phyloP scores from a whole-genome alignment of 2,113 vertebrate species.

The Myotis yumanensis region DNA sequence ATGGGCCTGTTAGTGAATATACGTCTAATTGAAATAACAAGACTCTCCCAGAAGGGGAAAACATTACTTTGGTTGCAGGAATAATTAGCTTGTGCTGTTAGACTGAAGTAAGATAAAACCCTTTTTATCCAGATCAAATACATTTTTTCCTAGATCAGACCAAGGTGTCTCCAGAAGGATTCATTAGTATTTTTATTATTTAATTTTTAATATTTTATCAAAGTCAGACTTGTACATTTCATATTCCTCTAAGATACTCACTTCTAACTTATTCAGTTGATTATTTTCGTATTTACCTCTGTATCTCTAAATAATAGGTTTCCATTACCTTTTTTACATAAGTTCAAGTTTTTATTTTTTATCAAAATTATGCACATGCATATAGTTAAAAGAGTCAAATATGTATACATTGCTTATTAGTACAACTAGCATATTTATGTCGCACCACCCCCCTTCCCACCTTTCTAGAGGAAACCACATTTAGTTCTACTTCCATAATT shows the following conservation, averaged over 20 bases:
- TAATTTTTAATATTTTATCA: slow-evolving; percentile 47
- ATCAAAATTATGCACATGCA: not conserved
- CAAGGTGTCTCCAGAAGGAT: slow-evolving; percentile 29
- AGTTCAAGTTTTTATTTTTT: not conserved
- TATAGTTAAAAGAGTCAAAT: not conserved
- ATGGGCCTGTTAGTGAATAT: slow-evolving; percentile 79
- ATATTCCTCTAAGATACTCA: slow-evolving; percentile 22
- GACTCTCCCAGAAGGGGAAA: slow-evolving; percentile 73
- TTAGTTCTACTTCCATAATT: not conserved
- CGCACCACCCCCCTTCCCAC: rapidly evolving
- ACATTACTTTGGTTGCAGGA: slow-evolving; percentile 65
- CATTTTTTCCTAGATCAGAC: slow-evolving; percentile 13
- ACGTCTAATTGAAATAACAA: slow-evolving; percentile 82
- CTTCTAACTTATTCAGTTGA: not conserved
- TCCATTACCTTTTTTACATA: not conserved
- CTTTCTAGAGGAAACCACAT: not conserved
- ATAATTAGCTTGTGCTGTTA: slow-evolving; percentile 53
- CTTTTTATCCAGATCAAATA: not conserved
- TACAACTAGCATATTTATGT: not conserved
- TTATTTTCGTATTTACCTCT: not conserved
- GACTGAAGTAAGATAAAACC: slow-evolving; percentile 29
- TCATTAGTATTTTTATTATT: slow-evolving; percentile 53
- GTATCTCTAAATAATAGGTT: not conserved
- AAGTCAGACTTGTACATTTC: slow-evolving; percentile 17
- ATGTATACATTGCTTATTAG: not conserved